Evolutionary conservation across 2,113 vertebrate genomes (phyloP), one percentile per base, ranked within the genome.

Genomic region (rabbit (Oryctolagus cuniculus)): DNA sequence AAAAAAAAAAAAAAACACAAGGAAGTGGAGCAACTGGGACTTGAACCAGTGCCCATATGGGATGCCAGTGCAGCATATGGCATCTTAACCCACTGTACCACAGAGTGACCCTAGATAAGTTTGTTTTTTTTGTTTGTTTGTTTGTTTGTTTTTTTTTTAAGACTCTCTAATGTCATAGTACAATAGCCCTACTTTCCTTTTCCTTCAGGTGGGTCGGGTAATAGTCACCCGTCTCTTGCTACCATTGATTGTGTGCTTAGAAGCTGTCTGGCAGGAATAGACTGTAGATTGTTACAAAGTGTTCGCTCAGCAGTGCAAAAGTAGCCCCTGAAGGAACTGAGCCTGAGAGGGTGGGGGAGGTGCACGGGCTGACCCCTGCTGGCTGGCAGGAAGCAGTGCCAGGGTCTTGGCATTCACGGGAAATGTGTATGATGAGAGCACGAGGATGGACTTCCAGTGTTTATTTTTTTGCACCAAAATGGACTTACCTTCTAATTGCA

Each of bases 261-360:
- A 58, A 44, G 12, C 34, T 29, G 44, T 44, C 70, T 1, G 13
- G 44, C 44, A 44, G 44, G 44, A 44, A 70, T 12, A 16, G 4
- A 3, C 13, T 25, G 22, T 69, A 79, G 27, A 58, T 49, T 38
- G 36, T 36, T 22, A 67, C n/a, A 74, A 55, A 69, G 31, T 53
- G 72, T 63, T 75, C 67, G 77, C 69, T 58, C 49, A 55, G 91
- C 82, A 82, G 93, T 77, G 55, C 38, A 78, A 64, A 81, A 27
- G 55, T 78, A 72, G 74, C 67, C 81, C 61, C 22, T 74, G 83
- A 51, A 67, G 70, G 67, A 79, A 64, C 22, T 58, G 51, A 74
- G 51, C 27, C 9, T 73, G n/a, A 29, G 70, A 83, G 24, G 38
- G 24, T n/a, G 78, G n/a, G 49, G 66, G 63, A 51, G 36, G 27